A percentile compares a stretch with the other conserved stretches of the same genome.
These are phyloP conservation scores for Felis chaus DNA, from an alignment of 2,113 vertebrate genomes.

Conservation along the genomic window DNA sequence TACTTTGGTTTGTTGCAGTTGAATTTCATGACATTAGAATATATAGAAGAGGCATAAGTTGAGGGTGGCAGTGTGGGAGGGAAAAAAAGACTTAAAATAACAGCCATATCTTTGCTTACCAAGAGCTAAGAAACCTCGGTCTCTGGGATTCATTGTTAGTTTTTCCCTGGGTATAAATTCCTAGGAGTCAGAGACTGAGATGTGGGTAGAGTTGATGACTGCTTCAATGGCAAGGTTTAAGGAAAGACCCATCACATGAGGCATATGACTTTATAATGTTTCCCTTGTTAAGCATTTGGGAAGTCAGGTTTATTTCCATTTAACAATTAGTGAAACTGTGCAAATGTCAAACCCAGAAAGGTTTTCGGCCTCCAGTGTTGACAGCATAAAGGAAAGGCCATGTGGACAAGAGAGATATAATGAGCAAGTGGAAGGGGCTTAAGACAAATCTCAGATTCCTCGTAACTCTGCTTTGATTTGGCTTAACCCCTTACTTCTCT, in stretches of 20 bases:
- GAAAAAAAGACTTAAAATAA: conserved; percentile 22
- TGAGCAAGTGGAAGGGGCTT: neutral
- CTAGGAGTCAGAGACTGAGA: neutral
- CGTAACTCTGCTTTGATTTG: neutral
- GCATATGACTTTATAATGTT: conserved; percentile 51
- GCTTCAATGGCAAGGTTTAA: neutral
- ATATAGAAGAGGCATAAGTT: neutral
- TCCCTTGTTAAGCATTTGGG: conserved; percentile 52
- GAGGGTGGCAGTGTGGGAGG: neutral
- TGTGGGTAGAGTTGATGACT: neutral
- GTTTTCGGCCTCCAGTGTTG: neutral
- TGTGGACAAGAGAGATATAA: neutral
- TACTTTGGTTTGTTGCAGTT: neutral
- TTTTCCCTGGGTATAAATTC: neutral
- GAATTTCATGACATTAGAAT: neutral
- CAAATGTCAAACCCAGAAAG: conserved; percentile 36
- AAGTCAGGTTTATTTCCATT: conserved; percentile 50
- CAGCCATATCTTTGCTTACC: neutral
- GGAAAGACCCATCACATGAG: conserved; percentile 14
- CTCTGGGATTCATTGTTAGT: neutral
- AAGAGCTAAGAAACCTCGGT: neutral
- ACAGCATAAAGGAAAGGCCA: neutral
- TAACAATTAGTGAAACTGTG: conserved; percentile 50
- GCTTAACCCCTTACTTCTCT: neutral
- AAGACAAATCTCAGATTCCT: neutral